These are phyloP conservation scores for Flexamia atlantica DNA, from an alignment of 2,888 invertebrate species.

Conservation along the genomic window DNA sequence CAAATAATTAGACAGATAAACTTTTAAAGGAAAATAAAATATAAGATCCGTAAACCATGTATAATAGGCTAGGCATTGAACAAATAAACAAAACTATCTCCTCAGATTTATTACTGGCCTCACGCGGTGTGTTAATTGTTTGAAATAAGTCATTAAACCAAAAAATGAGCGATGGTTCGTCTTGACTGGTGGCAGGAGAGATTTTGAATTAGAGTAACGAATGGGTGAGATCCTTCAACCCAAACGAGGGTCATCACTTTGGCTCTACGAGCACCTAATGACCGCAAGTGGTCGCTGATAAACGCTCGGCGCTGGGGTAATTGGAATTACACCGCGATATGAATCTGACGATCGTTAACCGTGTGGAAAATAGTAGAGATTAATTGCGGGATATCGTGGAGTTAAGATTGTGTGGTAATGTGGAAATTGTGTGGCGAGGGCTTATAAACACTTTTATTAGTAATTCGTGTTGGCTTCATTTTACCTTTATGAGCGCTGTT, in stretches of 20 bases:
- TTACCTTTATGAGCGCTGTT: no score
- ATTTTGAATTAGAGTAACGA: slow-evolving; percentile 10
- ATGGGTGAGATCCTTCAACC: neutral
- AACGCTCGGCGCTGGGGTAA: neutral
- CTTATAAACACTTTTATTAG: neutral
- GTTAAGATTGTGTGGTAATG: neutral
- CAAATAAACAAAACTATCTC: neutral
- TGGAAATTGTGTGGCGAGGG: neutral
- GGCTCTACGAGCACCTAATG: neutral
- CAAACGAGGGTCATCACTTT: slow-evolving; percentile 7
- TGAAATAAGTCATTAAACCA: neutral
- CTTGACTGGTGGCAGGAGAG: neutral
- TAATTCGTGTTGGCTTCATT: no score
- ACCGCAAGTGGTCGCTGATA: neutral
- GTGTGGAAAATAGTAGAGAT: neutral
- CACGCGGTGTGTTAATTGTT: neutral
- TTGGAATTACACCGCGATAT: neutral
- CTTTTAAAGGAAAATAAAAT: no score
- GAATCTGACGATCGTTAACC: neutral
- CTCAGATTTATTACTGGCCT: neutral
- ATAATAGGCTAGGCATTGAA: no score
- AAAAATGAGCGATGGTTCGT: neutral
- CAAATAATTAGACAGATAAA: no score
- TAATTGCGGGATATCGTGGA: neutral
- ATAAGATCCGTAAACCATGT: no score